Evolutionary conservation across 2,113 vertebrate species (phyloP), one percentile per base, ranked within the genome.

Genomic region (Hiodon tergisus): DNA sequence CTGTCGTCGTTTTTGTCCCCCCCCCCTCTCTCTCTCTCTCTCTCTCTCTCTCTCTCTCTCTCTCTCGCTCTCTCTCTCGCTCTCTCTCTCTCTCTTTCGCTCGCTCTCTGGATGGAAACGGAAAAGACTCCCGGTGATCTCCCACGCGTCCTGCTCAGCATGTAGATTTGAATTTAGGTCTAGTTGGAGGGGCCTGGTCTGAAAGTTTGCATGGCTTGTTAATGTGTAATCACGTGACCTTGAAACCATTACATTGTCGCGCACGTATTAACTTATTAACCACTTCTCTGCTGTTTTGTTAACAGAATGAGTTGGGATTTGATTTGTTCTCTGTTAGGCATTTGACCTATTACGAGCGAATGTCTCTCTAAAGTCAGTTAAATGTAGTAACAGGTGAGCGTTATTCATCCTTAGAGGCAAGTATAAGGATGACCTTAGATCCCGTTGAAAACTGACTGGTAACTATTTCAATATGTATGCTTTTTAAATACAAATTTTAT

Each of bases 131-230:
- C 75, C 67, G 85, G 74, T 81, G 17, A 77, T 67, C 88, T 89
- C 84, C 88, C 93, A 92, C 93, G 82, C 88, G 89, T 89, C 74
- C 77, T 77, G 82, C 74, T 76, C 75, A 79, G 77, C 81, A 82
- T 72, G 82, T 81, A 79, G 81, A 85, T 90, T 85, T 88, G 86
- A 86, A 87, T 89, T 88, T 85, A 88, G 87, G 81, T 89, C 79
- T 68, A 86, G 87, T 81, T 75, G 81, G 79, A 83, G 78, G 80
- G 81, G 81, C 85, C 77, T 85, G 83, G 86, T 85, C 72, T 76
- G 77, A 75, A 81, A 82, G 85, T 88, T 87, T 87, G 87, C 88
- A 85, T 86, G 87, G 86, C 87, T 86, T 87, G 83, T 83, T 87
- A 84, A 81, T 80, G 85, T 86, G 80, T 71, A 0, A 6, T 86